phyloP scores from a whole-genome alignment of 1,140 invertebrate species.

The Helicoverpa armigera region DNA sequence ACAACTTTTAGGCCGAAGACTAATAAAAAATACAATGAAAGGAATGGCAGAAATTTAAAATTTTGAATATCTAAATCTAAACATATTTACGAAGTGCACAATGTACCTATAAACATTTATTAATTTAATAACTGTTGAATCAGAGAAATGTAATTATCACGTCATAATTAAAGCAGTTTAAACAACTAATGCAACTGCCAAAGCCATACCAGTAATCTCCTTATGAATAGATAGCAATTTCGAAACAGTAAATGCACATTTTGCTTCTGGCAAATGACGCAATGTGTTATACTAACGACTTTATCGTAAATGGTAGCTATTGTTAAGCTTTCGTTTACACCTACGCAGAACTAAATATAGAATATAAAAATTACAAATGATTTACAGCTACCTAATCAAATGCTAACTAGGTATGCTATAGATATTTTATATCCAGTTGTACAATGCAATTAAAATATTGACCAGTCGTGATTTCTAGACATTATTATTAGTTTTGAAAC shows the following conservation, averaged over 20 bases:
- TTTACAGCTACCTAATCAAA: slow-evolving; percentile 2
- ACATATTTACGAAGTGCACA: neutral
- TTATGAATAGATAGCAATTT: slow-evolving; percentile 37
- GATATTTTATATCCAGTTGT: slow-evolving; percentile 29
- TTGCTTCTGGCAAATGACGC: slow-evolving; percentile 24
- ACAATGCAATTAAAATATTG: no score
- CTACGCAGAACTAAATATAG: slow-evolving; percentile 1
- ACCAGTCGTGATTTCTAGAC: no score
- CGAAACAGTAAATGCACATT: slow-evolving; percentile 25
- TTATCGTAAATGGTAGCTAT: slow-evolving; percentile 33
- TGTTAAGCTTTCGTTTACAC: slow-evolving; percentile 41
- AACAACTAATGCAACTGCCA: slow-evolving; percentile 7
- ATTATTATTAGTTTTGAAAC: no score
- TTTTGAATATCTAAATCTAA: neutral
- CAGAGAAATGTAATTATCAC: slow-evolving; percentile 21
- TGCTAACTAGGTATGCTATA: neutral
- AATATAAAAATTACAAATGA: slow-evolving; percentile 9
- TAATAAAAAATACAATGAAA: neutral
- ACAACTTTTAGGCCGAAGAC: neutral
- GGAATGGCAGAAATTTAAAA: neutral
- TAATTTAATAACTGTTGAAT: slow-evolving; percentile 31
- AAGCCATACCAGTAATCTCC: slow-evolving; percentile 9
- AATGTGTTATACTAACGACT: slow-evolving; percentile 22
- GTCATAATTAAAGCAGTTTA: slow-evolving; percentile 14
- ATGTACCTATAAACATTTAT: neutral